These are phyloP conservation scores for Panopea generosa DNA, from an alignment of 2,888 invertebrate species.

Conservation along the genomic window DNA sequence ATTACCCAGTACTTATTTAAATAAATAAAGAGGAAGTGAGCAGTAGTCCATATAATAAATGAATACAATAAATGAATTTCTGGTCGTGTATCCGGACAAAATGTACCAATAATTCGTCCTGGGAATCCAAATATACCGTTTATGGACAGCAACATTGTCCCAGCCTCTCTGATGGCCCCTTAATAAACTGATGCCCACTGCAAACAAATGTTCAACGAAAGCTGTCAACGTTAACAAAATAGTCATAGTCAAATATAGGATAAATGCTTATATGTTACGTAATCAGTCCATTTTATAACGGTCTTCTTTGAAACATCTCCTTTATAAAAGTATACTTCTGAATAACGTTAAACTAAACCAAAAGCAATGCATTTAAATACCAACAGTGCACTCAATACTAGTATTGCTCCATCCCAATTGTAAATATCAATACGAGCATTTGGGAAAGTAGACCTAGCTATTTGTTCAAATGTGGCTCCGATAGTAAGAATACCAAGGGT, in stretches of 20 bases:
- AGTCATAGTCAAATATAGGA: constrained; percentile 8
- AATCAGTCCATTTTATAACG: no score
- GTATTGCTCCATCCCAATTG: constrained; percentile 40
- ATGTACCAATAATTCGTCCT: constrained; percentile 21
- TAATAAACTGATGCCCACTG: constrained; percentile 39
- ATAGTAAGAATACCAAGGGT: constrained; percentile 38
- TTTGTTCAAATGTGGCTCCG: constrained; percentile 36
- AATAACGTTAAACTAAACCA: constrained; percentile 25
- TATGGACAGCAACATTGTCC: constrained; percentile 32
- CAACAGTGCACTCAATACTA: constrained; percentile 30
- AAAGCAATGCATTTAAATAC: constrained; percentile 42
- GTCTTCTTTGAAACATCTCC: no score
- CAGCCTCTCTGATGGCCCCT: constrained; percentile 25
- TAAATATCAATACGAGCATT: constrained; percentile 31
- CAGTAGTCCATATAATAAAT: constrained; percentile 20
- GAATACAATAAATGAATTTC: constrained; percentile 19
- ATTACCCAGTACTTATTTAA: constrained; percentile 29
- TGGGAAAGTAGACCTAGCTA: constrained; percentile 33
- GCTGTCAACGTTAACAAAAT: constrained; percentile 8
- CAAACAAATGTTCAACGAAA: constrained; percentile 51
- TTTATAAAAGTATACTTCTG: not conserved
- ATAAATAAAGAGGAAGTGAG: constrained; percentile 16
- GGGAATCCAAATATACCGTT: constrained; percentile 46
- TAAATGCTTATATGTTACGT: constrained; percentile 9
- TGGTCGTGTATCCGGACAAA: constrained; percentile 25